Conservation (phyloP, 2,888 invertebrate species). For the Platypus cylindrus region DNA sequence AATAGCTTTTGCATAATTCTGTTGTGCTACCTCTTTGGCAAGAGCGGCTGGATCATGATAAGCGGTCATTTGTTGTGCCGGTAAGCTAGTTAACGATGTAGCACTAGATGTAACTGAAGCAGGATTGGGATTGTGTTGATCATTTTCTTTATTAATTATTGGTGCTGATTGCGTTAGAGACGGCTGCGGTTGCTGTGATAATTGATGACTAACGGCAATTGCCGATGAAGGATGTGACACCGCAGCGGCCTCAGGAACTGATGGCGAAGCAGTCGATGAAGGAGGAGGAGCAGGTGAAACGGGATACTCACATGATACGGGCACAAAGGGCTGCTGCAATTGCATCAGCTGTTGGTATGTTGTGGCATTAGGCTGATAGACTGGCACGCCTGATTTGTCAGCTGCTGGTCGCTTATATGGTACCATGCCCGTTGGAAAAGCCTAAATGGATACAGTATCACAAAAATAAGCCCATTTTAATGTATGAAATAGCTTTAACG, state of each 20-base stretch:
- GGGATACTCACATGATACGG: conserved; percentile 97
- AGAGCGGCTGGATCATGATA: conserved; percentile 49
- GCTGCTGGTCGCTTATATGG: conserved; percentile 93
- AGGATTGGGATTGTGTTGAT: conserved; percentile 19
- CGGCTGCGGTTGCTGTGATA: conserved; percentile 17
- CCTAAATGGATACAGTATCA: no score
- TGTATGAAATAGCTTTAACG: no score
- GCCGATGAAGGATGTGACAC: conserved; percentile 23
- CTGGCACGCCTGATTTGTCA: conserved; percentile 91
- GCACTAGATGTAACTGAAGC: conserved; percentile 18
- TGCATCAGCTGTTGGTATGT: conserved; percentile 93
- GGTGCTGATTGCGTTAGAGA: conserved; percentile 21
- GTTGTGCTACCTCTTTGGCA: conserved; percentile 73
- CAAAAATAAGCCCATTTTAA: no score
- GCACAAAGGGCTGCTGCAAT: conserved; percentile 91
- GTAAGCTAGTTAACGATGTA: conserved; percentile 17
- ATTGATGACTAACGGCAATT: conserved; percentile 13
- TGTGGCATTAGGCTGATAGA: conserved; percentile 84
- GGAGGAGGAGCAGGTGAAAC: conserved; percentile 49
- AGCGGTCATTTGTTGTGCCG: conserved; percentile 22
- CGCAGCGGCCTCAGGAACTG: conserved; percentile 20
- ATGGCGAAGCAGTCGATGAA: conserved; percentile 27
- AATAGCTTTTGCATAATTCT: conserved; percentile 66
- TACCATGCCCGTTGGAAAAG: conserved; percentile 90
- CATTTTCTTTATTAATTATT: conserved; percentile 28